Percentiles rank a stretch among this genome's conserved stretches.
Conservation (phyloP, 2,888 invertebrate genomes). For the Acanthosoma haemorrhoidale region DNA sequence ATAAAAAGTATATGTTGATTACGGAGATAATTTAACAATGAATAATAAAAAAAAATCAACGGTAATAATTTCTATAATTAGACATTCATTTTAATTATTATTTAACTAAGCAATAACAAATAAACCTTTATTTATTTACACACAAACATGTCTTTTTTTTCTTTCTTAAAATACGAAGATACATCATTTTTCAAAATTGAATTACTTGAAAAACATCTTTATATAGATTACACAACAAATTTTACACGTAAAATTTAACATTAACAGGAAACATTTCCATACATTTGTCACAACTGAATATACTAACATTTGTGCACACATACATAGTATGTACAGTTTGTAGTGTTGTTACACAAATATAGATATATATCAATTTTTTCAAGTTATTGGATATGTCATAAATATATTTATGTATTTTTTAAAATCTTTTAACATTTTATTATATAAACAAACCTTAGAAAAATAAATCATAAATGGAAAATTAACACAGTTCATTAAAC, state of each 20-base stretch:
- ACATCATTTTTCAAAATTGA: constrained; percentile 13
- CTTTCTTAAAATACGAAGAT: constrained; percentile 14
- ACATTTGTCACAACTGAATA: constrained; percentile 20
- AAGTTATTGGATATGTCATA: constrained; percentile 8
- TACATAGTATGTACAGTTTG: constrained; percentile 24
- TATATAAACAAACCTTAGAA: not conserved
- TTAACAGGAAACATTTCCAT: constrained; percentile 18
- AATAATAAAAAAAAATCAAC: too few relatives aligned
- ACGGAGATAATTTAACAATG: too few relatives aligned
- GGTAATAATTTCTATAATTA: too few relatives aligned
- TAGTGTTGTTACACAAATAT: constrained; percentile 5
- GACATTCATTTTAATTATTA: too few relatives aligned
- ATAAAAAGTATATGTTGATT: too few relatives aligned
- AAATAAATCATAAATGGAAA: not conserved
- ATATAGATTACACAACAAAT: constrained; percentile 18
- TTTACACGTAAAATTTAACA: constrained; percentile 18
- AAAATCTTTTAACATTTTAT: not conserved
- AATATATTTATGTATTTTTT: not conserved
- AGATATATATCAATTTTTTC: not conserved
- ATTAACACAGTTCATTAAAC: constrained; percentile 3
- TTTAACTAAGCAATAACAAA: not conserved
- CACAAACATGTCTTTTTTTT: not conserved
- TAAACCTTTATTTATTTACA: not conserved
- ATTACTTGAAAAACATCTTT: constrained; percentile 12
- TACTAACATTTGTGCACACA: constrained; percentile 16